Evolutionary conservation across 2,888 invertebrate species (phyloP).

Genomic region (Sinhomidia bicolor): DNA sequence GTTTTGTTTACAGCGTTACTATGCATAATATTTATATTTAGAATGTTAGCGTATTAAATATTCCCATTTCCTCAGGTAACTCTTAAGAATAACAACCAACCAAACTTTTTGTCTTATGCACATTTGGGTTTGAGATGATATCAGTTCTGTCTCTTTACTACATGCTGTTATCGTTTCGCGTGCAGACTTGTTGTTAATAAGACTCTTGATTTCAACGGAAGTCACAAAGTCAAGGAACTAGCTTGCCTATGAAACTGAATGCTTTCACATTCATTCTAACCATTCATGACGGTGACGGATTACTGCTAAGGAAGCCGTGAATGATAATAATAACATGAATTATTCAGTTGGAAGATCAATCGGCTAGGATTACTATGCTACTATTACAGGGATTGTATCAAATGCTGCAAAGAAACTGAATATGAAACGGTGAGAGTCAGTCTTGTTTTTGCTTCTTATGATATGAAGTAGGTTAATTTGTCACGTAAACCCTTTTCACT

Average conservation of each 20-base stretch:
- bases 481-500: conserved; percentile 1
- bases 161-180: too few relatives aligned
- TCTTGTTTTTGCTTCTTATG: background rate
- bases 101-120: too few relatives aligned
- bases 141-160: too few relatives aligned
- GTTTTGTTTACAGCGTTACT: too few relatives aligned
- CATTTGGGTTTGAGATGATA: too few relatives aligned
- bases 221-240: background rate
- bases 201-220: conserved; percentile 21
- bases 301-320: background rate
- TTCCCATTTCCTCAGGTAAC: too few relatives aligned
- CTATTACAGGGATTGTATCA: background rate
- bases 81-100: too few relatives aligned
- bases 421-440: conserved; percentile 54
- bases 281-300: too few relatives aligned
- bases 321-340: background rate
- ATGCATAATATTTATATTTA: too few relatives aligned
- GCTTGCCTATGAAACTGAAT: background rate
- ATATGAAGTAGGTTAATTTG: conserved; percentile 42
- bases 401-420: conserved; percentile 28
- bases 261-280: too few relatives aligned
- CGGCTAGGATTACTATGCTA: background rate
- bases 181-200: too few relatives aligned
- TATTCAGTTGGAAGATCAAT: conserved; percentile 34
- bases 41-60: too few relatives aligned